Evolutionary conservation across 2,113 vertebrate species (phyloP), one percentile per base, ranked within the genome.

Genomic region (Cavia porcellus): DNA sequence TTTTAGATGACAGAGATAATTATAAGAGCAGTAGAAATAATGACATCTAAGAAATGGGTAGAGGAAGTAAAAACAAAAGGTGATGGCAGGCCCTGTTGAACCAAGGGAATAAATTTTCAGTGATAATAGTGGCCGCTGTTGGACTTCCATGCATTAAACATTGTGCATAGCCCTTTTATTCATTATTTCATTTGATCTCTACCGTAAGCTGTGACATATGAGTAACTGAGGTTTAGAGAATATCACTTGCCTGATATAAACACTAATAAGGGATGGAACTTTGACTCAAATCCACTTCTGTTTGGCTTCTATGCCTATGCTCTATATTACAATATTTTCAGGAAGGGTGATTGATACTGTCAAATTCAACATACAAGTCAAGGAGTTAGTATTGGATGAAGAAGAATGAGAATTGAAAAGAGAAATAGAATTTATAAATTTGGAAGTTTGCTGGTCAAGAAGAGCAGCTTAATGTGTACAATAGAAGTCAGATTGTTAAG

Each of bases 1-100:
- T 57, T 87, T 68, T 72, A 87, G 66, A 55, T 86, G 32, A 66
- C 64, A 89, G 32, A 94, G 20, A 45, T 88, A 64, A 50, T 74
- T 28, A 47, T 70, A 95, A 92, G 89, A 50, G 80, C 80, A 72
- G 12, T 68, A 32, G 42, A 6, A 85, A 91, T 79, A 94, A 83
- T 66, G 42, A 89, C 66, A 19, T 93, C 93, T 52, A 50, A 95
- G 52, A 79, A 91, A 35, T 47, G 62, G n/a, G 17, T 59, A 79
- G n/a, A 77, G 45, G 24, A 81, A 85, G 35, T 81, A 30, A 50
- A 80, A 52, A 90, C 75, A 50, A 75, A 57, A 74, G 47, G 61
- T 88, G 59, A 93, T 84, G 89, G 62, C 32, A 66, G 80, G 89
- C 75, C 32, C 61, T 86, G 87, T 87, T 90, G 86, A 92, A 47